Percentiles rank a stretch among this genome's conserved stretches.
Evolutionary conservation across 2,888 invertebrate genomes (phyloP).

Genomic region (Eupsilia transversa): DNA sequence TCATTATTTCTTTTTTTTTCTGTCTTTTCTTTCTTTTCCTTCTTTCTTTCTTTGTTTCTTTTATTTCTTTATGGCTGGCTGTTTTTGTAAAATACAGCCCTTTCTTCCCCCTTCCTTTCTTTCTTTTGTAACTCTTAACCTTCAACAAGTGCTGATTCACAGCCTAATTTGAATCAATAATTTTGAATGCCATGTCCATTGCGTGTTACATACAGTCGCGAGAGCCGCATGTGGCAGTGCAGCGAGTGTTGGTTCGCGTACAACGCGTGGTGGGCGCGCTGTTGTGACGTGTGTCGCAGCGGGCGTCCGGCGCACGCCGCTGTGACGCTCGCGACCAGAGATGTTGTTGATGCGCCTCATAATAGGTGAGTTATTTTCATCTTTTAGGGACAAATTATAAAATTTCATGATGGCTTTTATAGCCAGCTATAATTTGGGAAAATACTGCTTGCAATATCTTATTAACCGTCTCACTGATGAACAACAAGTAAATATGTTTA

Average conservation of each 20-base stretch:
- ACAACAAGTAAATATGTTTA: background rate
- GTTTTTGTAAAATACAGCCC: background rate
- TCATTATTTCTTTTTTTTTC: too few relatives aligned
- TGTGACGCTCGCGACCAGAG: constrained; percentile 92
- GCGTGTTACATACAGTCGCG: constrained; percentile 69
- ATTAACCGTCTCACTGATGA: background rate
- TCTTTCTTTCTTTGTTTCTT: too few relatives aligned
- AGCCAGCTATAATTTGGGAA: background rate
- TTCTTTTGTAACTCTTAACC: constrained; percentile 17
- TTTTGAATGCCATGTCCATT: constrained; percentile 11
- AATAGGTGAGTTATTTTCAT: constrained; percentile 47
- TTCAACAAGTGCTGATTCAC: constrained; percentile 21
- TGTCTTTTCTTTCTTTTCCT: too few relatives aligned
- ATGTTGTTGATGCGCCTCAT: constrained; percentile 63
- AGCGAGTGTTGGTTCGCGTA: constrained; percentile 96
- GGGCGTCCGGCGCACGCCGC: constrained; percentile 93
- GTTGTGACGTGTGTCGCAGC: constrained; percentile 95
- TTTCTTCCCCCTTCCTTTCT: too few relatives aligned
- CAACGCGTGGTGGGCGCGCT: constrained; percentile 94
- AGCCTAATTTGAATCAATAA: background rate
- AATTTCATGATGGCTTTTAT: background rate
- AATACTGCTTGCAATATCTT: background rate
- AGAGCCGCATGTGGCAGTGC: constrained; percentile 95
- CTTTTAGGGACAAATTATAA: background rate
- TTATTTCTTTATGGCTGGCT: too few relatives aligned